phyloP scores from a whole-genome alignment of 2,113 vertebrate species.

The Lepidiolamprologus cunningtoni region DNA sequence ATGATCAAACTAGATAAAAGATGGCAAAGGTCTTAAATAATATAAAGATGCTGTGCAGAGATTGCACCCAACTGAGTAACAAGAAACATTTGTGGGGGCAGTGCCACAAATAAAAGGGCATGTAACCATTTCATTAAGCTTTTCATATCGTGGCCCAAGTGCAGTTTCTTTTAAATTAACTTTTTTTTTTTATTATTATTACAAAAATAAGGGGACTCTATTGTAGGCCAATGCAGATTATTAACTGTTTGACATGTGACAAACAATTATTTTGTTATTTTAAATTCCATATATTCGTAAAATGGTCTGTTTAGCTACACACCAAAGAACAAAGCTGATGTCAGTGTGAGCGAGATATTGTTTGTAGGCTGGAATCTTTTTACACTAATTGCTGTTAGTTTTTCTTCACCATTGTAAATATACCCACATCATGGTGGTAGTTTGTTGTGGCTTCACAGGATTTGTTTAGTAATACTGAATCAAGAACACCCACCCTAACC shows the following conservation, averaged over 20 bases:
- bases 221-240: background rate
- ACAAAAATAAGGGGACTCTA: background rate
- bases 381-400: background rate
- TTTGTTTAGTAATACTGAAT: background rate
- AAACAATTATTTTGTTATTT: background rate
- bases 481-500: background rate
- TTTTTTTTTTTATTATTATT: background rate
- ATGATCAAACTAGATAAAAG: conserved; percentile 23
- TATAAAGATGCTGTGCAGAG: background rate
- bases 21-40: background rate
- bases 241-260: background rate
- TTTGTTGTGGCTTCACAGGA: background rate
- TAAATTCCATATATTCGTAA: background rate
- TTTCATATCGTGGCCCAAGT: background rate
- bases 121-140: background rate
- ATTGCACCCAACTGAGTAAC: background rate
- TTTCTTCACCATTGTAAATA: background rate
- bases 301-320: background rate
- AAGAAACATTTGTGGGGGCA: background rate
- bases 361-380: background rate
- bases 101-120: background rate
- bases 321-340: background rate
- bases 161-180: background rate
- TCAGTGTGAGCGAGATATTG: background rate
- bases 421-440: background rate